Conservation (phyloP, 2,888 invertebrate species). For the Steinernema carpocapsae region DNA sequence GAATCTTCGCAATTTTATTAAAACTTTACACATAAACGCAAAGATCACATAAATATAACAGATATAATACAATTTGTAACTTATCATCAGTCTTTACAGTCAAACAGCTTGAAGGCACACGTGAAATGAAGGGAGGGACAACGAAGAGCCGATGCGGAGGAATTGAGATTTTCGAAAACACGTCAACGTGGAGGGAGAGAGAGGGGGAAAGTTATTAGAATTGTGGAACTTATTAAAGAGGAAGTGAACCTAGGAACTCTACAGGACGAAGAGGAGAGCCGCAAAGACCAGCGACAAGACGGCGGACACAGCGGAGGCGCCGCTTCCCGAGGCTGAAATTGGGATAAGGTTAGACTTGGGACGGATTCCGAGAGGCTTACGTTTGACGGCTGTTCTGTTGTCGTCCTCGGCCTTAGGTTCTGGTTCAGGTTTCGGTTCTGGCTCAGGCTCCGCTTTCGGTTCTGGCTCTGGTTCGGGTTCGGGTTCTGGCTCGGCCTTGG, state of each 20-base stretch:
- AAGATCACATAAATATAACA: conserved; percentile 22
- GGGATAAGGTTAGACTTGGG: neutral
- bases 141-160: conserved; percentile 7
- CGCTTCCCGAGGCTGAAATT: conserved; percentile 19
- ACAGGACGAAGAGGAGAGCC: conserved; percentile 9
- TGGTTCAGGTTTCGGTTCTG: conserved; percentile 12
- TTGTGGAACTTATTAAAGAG: conserved; percentile 15
- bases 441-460: conserved; percentile 1
- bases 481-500: neutral
- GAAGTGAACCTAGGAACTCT: conserved; percentile 1
- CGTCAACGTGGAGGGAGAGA: conserved; percentile 7
- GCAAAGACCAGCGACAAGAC: neutral
- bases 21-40: neutral
- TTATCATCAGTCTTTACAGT: conserved; percentile 31
- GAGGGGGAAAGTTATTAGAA: conserved; percentile 22
- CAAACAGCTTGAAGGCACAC: conserved; percentile 28
- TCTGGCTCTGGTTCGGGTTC: conserved; percentile 4
- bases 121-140: conserved; percentile 7
- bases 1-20: conserved; percentile 7
- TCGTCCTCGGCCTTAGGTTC: conserved; percentile 18
- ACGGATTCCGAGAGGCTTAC: neutral
- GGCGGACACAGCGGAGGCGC: conserved; percentile 20
- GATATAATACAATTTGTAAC: conserved; percentile 15
- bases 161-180: conserved; percentile 31
- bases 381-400: conserved; percentile 31